Conservation (phyloP, 2,797 vertebrate genomes). For the Loris lydekkerianus region DNA sequence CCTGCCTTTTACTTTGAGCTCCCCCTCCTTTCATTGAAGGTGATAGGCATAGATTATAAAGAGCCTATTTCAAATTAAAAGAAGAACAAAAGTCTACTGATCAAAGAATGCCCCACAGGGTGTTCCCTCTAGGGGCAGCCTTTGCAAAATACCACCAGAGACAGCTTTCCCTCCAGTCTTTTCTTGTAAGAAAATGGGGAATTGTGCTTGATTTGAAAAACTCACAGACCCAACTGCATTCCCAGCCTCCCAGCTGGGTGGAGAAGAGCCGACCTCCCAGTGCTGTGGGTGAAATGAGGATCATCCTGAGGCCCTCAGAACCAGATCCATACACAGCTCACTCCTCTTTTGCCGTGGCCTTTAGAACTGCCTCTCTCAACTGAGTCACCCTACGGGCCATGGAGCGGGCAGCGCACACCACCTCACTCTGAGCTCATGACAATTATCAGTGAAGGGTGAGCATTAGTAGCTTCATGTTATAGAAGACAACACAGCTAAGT, state of each 20-base stretch:
- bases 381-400: rapidly evolving
- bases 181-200: neutral
- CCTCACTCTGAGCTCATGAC: neutral
- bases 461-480: neutral
- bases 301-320: neutral
- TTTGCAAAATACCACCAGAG: neutral
- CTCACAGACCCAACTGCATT: neutral
- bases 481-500: neutral
- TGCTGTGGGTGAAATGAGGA: neutral
- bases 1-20: neutral
- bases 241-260: neutral
- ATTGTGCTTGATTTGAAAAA: conserved; percentile 22
- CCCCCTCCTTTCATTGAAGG: neutral
- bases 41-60: neutral
- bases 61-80: neutral
- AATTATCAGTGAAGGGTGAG: rapidly evolving
- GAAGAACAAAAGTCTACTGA: neutral
- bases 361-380: rapidly evolving
- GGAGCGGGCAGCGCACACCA: rapidly evolving
- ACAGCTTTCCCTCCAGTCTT: neutral
- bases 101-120: neutral
- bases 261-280: neutral
- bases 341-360: neutral
- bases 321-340: neutral
- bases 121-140: neutral